Evolutionary conservation across 2,888 invertebrate genomes (phyloP), one percentile per base, ranked within the genome.

Genomic region (Callyntrura guangdongensis): DNA sequence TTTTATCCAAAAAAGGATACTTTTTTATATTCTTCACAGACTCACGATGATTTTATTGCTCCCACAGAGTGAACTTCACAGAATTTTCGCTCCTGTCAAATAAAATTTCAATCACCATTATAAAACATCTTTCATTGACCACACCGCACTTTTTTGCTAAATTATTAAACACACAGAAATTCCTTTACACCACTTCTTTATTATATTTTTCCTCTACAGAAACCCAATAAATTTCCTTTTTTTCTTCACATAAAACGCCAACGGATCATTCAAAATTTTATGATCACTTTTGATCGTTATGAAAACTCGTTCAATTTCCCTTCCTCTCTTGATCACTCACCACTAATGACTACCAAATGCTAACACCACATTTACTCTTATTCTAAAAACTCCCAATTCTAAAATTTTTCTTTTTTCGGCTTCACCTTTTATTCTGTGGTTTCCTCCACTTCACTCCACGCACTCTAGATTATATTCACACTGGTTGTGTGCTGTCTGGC

Each of bases 1-100:
- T 67, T 67, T 67, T 6, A 2, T 67, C n/a, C 59, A 59, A 14
- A 59, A 20, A 0, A 25, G 12, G 20, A 14, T 45, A 3, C 2
- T 6, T 72, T 25, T 74, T 45, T 47, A 36, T 22, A n/a, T 22
- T 79, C 22, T 79, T 2, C 14, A 20, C 25, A 81, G 36, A 69
- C 67, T 17, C n/a, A 67, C 79, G 17, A 82, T 53, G 12, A 11
- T 9, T 9, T 79, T 53, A 22, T 53, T 53, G 36, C 64, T 59
- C 86, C 61, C 72, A 36, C 86, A 61, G 45, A 74, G 47, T 74
- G 47, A 74, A 74, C 74, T 74, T 47, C 74, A 74, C 47, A 72
- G 36, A 72, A 72, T 72, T 72, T 45, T 72, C 45, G 12, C 74
- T 47, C 74, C 74, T 74, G 74, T 74, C 25, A 49, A 74, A 74